Evolutionary conservation across 2,113 vertebrate species (phyloP), one percentile per base, ranked within the genome.

Genomic region (Colinus virginianus): DNA sequence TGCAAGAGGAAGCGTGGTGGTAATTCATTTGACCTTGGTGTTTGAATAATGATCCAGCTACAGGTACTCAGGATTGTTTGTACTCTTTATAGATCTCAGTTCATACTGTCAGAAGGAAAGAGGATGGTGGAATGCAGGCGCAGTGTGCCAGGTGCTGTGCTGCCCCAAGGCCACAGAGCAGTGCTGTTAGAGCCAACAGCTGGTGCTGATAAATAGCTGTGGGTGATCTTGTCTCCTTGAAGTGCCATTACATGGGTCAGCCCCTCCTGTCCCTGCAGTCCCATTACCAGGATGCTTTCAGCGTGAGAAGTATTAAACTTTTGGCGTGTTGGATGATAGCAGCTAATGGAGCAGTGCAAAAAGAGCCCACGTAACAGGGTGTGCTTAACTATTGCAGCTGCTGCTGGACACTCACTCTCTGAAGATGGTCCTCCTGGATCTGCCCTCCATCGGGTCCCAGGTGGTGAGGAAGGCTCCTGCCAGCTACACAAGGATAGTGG

Each of bases 401-500:
- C 98, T 99, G 72, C 98, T 99, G 78, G 99, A 99, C 96, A 99
- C 99, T 10, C 99, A 99, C 95, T 99, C 99, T 45, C 97, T 99
- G 97, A 99, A 99, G 98, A 99, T 99, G 11, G 98, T 99, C 91
- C 97, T 99, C 72, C 97, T 99, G 61, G 99, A 99, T 92, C 98
- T 99, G 86, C 99, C 99, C 14, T 99, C 99, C 95, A 99, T 99
- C 5, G 99, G 99, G 58, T 99, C 99, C 48, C 99, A 99, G 96
- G 99, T 99, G 96, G 98, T 99, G 93, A 98, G 99, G 90, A 99
- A 99, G 82, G 99, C 99, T 5, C 99, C 99, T 8, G 99, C 99
- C 92, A 99, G 99, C 96, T 99, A 99, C 98, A 99, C 99, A 3
- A 99, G 99, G 97, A 99, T 99, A 67, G 99, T 99, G 56, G 99